Base-by-base conservation (phyloP, 2,888 invertebrate genomes). In the Barypeithes pellucidus region DNA sequence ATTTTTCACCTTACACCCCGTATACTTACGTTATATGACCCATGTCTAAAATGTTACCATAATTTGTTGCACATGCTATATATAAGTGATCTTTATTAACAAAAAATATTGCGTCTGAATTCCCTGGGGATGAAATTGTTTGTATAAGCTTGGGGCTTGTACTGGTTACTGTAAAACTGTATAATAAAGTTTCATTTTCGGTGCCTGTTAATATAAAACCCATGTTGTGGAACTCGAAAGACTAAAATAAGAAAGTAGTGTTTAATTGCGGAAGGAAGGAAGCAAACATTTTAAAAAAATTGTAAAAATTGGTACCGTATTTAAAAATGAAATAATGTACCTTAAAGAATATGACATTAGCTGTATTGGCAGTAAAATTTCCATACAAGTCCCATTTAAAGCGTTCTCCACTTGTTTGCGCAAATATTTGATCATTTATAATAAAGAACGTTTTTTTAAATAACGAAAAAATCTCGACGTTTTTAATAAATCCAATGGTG, bases 81-180 rank as follows among this genome's bases (percentile, higher is more conserved):
- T 80, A 83, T 60, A 81, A 73, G 67, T 77, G 67, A 59, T 75
- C 73, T 47, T 77, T 72, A 24, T 80, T 81, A 18, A 76, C 69
- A 75, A 84, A 84, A 60, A 84, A 81, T 24, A 65, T 72, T 11
- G 79, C 82, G 76, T 83, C 83, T 4, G 71, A 73, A 39, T 77
- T 67, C 50, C 73, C 50, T 8, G 73, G 72, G 7, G 76, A 63
- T n/a, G 41, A 66, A 14, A 82, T 75, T 24, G 72, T 75, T 74
- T 82, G 81, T 22, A 81, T 63, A 39, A 75, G 72, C 22, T 43
- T 14, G 14, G 61, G 68, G 22, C 20, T 65, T 2, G 43, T 54
- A 14, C 65, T 59, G 14, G 62, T 75, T 63, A 52, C 18, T 1
- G 20, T 36, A 39, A 72, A 16, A 14, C 36, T 67, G 36, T 63